phyloP scores from a whole-genome alignment of 2,113 vertebrate genomes.

The Chaetodon trifascialis region DNA sequence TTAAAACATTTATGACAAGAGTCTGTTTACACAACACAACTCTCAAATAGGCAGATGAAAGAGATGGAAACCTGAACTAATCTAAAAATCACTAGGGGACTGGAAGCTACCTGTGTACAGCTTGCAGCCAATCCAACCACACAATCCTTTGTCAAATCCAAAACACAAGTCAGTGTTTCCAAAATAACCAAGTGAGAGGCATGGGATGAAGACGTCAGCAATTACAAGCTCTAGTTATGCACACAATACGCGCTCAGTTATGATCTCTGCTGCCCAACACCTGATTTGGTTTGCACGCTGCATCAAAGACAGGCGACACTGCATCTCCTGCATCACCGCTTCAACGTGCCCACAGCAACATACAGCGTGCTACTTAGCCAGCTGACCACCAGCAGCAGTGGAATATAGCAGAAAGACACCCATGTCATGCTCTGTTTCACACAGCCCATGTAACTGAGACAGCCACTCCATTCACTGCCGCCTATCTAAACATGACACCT shows the following conservation, averaged over 20 bases:
- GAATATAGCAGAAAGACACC: slow-evolving; percentile 35
- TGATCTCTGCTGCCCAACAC: background rate
- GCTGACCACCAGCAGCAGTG: slow-evolving; percentile 34
- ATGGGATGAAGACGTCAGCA: background rate
- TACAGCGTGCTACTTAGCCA: slow-evolving; percentile 5
- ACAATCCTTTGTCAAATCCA: background rate
- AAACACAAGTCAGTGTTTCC: background rate
- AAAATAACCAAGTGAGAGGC: background rate
- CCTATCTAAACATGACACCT: slow-evolving; percentile 58
- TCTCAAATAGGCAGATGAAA: background rate
- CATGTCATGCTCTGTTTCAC: slow-evolving; percentile 61
- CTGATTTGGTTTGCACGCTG: background rate
- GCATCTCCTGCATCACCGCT: background rate
- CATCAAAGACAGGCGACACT: background rate
- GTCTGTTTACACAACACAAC: background rate
- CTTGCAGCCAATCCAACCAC: background rate
- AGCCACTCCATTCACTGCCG: slow-evolving; percentile 42
- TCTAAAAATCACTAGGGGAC: background rate
- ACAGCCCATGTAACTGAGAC: slow-evolving; percentile 61
- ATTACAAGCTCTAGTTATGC: background rate
- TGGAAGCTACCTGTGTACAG: background rate
- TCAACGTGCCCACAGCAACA: slow-evolving; percentile 11
- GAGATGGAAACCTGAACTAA: background rate
- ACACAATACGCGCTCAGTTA: background rate
- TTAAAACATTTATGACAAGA: background rate